Base-by-base conservation (phyloP, 64 coral and sea anemone species). In the Porites australiensis region DNA sequence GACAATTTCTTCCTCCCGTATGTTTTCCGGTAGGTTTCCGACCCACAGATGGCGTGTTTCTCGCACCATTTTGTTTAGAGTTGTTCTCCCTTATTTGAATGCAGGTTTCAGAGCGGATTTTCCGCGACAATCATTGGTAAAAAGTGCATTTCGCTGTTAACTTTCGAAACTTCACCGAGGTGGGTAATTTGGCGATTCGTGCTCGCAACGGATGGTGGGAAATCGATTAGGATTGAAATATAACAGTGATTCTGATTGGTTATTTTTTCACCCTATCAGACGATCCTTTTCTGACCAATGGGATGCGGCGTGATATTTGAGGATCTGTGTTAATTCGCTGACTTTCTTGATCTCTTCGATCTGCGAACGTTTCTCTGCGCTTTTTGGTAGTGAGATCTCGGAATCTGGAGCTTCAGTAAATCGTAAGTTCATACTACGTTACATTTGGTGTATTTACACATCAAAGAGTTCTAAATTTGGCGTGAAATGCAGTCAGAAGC, bases 21-120 rank as follows among this genome's bases (percentile, higher is more conserved):
- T 94, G 64, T 95, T 96, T 64, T 99, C 98, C 13, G 98, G 98
- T 21, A 99, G 77, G 88, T 99, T 99, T 82, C 98, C 98, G 58
- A 99, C 98, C 98, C 98, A 99, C 72, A 99, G 79, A 96, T 99
- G 98, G 65, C 98, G 91, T 45, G 98, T 96, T 96, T 99, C 98
- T 0, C 98, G 90, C 37, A 99, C 98, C 95, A 98, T 98, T 77
- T 13, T 93, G 87, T 66, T 82, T 7, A 47, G 65, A 47, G 16
- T 44, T 49, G 6, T 50, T 67, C 1, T 21, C 16, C 64, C 6
- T 8, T 21, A 60, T 22, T 45, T 84, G 45, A 13, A 10, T 51
- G 48, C 67, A 21, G 44, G 44, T 84, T 49, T 84, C 45, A 64
- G 81, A 69, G 49, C 11, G 62, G 9, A 51, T 84, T 7, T 47